Conservation (phyloP, 2,888 invertebrate genomes). For the Eristalis intricaria region DNA sequence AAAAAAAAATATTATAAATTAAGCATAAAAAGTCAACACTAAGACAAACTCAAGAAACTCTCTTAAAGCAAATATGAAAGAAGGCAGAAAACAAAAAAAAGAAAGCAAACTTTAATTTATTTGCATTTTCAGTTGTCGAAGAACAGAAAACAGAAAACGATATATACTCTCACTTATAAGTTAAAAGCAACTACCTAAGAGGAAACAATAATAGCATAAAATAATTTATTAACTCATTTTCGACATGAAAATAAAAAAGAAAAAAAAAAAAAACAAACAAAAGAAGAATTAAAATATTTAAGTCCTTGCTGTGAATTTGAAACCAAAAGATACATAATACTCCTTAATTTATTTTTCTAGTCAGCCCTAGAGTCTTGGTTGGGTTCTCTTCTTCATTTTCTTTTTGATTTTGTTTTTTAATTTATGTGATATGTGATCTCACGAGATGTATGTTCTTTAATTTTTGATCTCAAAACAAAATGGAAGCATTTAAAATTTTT, state of each 20-base stretch:
- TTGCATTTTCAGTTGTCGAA: conserved; percentile 43
- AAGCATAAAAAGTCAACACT: conserved; percentile 39
- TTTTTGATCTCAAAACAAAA: conserved; percentile 8
- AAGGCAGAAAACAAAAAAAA: too few relatives aligned
- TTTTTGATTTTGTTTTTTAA: conserved; percentile 11
- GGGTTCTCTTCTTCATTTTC: neutral
- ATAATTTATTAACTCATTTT: conserved; percentile 60
- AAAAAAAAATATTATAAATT: conserved; percentile 43
- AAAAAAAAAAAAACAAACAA: conserved; percentile 45
- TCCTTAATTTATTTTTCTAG: conserved; percentile 60
- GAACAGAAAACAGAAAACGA: conserved; percentile 26
- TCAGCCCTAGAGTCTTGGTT: conserved; percentile 47
- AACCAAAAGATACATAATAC: conserved; percentile 29
- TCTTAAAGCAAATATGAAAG: conserved; percentile 51
- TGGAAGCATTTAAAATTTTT: conserved; percentile 70
- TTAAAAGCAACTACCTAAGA: conserved; percentile 67
- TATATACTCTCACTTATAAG: conserved; percentile 57
- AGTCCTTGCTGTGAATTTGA: conserved; percentile 73
- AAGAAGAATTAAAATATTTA: conserved; percentile 32
- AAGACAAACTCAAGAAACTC: conserved; percentile 62
- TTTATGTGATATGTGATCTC: conserved; percentile 63
- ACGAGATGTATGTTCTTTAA: conserved; percentile 50
- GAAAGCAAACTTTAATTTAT: conserved; percentile 9
- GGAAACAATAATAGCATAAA: conserved; percentile 67
- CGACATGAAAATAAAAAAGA: conserved; percentile 13